Evolutionary conservation across 2,888 invertebrate genomes (phyloP), one percentile per base, ranked within the genome.

Genomic region (Xiphydria camelus): DNA sequence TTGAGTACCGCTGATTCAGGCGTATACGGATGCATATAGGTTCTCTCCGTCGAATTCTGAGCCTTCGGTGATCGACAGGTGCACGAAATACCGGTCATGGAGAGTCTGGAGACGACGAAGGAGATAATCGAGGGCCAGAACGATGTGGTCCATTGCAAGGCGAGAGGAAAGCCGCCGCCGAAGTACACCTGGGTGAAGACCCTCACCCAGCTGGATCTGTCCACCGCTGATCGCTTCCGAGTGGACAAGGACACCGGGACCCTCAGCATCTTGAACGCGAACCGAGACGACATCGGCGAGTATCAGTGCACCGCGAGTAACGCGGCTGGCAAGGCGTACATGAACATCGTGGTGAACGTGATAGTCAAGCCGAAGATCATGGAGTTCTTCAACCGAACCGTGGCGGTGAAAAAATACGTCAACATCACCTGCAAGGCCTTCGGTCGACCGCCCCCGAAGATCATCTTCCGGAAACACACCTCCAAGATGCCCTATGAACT

Each of bases 261-360:
- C 2, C 73, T 93, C 31, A 85, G 83, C 3, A 87, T 94, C 55
- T 86, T 82, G 39, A 82, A 86, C 53, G 87, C 91, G 0, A 84
- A 85, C 61, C 85, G 86, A 49, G 86, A 86, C 34, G 93, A 94
- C 66, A 85, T 86, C 49, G 91, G 90, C 0, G 82, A 83, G 52
- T 93, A 91, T 71, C 86, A 85, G 41, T 94, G 94, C 68, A 83
- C 82, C 19, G 94, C 93, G 1, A 81, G 81, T 50, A 94, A 94
- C 68, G 82, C 81, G 19, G 93, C 92, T 4, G 92, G 90, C 2
- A 80, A 80, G 29, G 85, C 83, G 2, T 82, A 80, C 51, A 84
- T 87, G 14, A 84, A 84, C 67, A 81, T 92, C 14, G 83, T 83
- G 57, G 82, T 87, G 2, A 73, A 73, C 64, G 86, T 86, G 1